Base-by-base conservation (phyloP, 2,797 vertebrate genomes). In the Hippocampus kuda region DNA sequence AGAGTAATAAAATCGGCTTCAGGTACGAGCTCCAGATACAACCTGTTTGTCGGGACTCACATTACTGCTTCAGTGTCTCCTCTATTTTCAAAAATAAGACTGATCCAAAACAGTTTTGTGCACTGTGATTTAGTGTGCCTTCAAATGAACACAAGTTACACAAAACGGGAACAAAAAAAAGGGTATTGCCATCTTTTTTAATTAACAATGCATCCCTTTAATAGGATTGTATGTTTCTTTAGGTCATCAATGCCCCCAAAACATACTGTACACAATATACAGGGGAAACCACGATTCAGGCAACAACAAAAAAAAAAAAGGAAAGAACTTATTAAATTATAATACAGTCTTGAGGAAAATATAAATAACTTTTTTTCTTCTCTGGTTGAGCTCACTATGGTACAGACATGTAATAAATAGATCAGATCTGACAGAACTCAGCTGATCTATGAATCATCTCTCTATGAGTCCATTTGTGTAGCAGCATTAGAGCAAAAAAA, bases 341-440 rank as follows among this genome's bases (percentile, higher is more conserved):
- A 93, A 93, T 93, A 93, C 93, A 94, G 93, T 91, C 92, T 92
- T 93, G 92, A 94, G 83, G 89, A 93, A 96, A 95, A 97, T 95
- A 97, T 95, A 98, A 97, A 96, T 96, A 96, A 93, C 93, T 86
- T 89, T 91, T 87, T 91, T 87, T 89, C 87, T 89, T 91, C 89
- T 88, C 85, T 88, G 85, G 88, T 92, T 92, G 91, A 94, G 84
- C 85, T 88, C 89, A 88, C 87, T 96, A 97, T 94, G 92, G 93
- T 96, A 95, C 93, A 96, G 92, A 93, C 94, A 92, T 95, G 94
- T 91, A 96, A 95, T 97, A 94, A 94, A 96, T 89, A 90, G 94
- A 95, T 93, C 93, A 83, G 86, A 89, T 93, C 91, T 92, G 91
- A 92, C 88, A 90, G 93, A 90, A 89, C 92, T 94, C 92, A 93